Evolutionary conservation across 1,140 invertebrate species (phyloP).

Genomic region (Nomia melanderi): DNA sequence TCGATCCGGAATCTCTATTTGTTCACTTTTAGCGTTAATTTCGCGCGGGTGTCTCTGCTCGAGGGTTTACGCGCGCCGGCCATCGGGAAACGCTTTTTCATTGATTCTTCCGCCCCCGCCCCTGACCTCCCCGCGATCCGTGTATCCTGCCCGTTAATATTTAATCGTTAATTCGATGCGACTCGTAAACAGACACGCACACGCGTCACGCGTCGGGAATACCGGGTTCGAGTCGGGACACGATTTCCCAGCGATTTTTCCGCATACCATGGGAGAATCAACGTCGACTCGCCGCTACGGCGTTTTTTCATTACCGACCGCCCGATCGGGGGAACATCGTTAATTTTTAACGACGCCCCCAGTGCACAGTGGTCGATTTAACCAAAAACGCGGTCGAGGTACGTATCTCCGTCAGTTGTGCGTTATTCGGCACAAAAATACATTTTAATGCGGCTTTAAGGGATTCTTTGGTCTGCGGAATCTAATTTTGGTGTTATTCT

Average conservation of each 20-base stretch:
- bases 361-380: conserved; percentile 18
- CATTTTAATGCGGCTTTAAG: no score
- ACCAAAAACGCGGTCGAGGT: no score
- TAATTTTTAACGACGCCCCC: conserved; percentile 38
- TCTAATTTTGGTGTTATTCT: no score
- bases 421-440: no score
- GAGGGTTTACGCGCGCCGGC: neutral
- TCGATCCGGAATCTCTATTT: no score
- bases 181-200: conserved; percentile 7
- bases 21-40: no score
- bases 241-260: conserved; percentile 17
- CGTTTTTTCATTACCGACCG: conserved; percentile 21
- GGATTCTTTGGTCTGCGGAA: no score
- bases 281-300: neutral
- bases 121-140: neutral
- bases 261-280: no score
- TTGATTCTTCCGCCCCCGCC: conserved; percentile 10
- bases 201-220: neutral
- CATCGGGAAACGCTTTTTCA: conserved; percentile 29
- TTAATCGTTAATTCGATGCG: conserved; percentile 41
- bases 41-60: no score
- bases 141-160: conserved; percentile 12
- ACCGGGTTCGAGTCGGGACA: neutral
- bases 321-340: conserved; percentile 8
- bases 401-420: no score